Evolutionary conservation across 2,797 vertebrate species (phyloP), one percentile per base, ranked within the genome.

Genomic region (Diplodus sargus): DNA sequence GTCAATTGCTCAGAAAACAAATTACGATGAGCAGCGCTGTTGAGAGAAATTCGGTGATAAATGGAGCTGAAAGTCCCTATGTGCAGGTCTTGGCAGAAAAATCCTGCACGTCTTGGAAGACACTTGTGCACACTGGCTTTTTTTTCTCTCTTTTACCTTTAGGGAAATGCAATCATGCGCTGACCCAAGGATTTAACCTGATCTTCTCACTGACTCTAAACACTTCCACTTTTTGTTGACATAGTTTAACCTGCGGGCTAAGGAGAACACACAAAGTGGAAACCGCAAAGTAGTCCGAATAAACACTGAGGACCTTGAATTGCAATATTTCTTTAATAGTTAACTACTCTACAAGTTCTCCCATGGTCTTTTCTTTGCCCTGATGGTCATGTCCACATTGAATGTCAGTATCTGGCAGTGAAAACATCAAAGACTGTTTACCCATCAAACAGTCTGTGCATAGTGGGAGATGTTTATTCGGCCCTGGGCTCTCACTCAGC

Each of bases 371-470:
- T 69, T 74, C 75, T 88, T 78, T 89, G 80, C 78, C 39, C 75
- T 60, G 66, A 69, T 12, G 71, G 85, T 81, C 85, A 73, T 76
- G 87, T 92, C 81, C 85, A 88, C 88, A 90, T 65, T 66, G 48
- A 48, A 77, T 56, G 53, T 89, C 85, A 80, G 39, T 67, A 70
- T 82, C 76, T 85, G 78, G 60, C 77, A 81, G 66, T 20, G 57
- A 70, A 69, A 79, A 81, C 88, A 90, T 93, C 83, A 92, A 91
- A 91, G 83, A 76, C 48, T 92, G 89, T 94, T 93, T 93, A 91
- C 91, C 87, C 83, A 86, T 89, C 87, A 90, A 93, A 90, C 89
- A 89, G 80, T 74, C 63, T 59, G 67, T 73, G 83, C 70, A 4
- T 79, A 90, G 79, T 75, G 83, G 83, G 89, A 89, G 80, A 84